Evolutionary conservation across 2,888 invertebrate species (phyloP).

Genomic region (Argyresthia goedartella): DNA sequence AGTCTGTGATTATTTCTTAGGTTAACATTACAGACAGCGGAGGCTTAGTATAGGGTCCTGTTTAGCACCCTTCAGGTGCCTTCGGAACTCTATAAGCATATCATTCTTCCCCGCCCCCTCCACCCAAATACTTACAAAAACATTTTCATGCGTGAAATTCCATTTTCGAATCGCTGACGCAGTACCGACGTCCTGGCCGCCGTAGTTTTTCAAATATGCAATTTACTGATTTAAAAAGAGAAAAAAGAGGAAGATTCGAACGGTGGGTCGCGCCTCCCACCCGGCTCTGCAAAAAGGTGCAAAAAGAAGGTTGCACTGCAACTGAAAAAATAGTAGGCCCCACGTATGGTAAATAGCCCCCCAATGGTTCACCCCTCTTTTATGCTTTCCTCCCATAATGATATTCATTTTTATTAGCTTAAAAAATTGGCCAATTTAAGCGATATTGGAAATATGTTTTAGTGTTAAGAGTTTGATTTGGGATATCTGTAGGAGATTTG

Average conservation of each 20-base stretch:
- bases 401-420: conserved; percentile 23
- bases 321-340: conserved; percentile 46
- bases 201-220: conserved; percentile 69
- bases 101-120: not conserved
- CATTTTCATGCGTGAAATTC: not conserved
- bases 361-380: conserved; percentile 24
- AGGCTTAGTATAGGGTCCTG: no score
- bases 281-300: conserved; percentile 53
- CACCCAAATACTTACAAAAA: not conserved
- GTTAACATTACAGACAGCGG: no score
- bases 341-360: conserved; percentile 57
- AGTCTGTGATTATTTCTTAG: no score
- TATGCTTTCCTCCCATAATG: conserved; percentile 25
- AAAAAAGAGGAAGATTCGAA: conserved; percentile 25
- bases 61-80: no score
- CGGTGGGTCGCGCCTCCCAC: conserved; percentile 34
- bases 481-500: no score
- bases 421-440: conserved; percentile 4
- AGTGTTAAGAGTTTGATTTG: no score
- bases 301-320: conserved; percentile 41
- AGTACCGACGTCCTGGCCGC: conserved; percentile 11
- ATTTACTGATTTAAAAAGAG: conserved; percentile 66
- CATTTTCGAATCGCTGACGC: not conserved
- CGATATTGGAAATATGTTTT: no score
- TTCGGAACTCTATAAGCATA: no score